phyloP scores from a whole-genome alignment of 1,140 invertebrate genomes.

The Nymphalis io region DNA sequence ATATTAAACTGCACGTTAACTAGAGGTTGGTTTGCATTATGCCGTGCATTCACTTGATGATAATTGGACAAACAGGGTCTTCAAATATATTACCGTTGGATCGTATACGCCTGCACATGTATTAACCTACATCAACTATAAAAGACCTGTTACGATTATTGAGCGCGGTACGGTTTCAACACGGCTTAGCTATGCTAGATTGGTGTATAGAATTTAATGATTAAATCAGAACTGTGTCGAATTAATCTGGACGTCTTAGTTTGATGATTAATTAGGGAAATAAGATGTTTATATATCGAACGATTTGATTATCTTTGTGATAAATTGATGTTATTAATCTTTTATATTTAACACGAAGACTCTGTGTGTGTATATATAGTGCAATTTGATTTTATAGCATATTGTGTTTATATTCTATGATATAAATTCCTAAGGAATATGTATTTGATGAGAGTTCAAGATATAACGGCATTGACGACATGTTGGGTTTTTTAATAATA shows the following conservation, averaged over 20 bases:
- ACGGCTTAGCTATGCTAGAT: slow-evolving; percentile 13
- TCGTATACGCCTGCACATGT: slow-evolving; percentile 15
- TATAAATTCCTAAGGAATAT: no score
- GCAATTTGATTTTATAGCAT: no score
- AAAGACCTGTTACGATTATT: slow-evolving; percentile 20
- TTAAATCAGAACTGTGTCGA: slow-evolving; percentile 13
- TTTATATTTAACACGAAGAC: not conserved
- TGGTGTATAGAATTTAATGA: slow-evolving; percentile 8
- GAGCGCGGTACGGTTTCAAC: slow-evolving; percentile 14
- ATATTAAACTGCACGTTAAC: not conserved
- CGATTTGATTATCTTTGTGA: not conserved
- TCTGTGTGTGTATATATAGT: no score
- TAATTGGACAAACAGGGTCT: not conserved
- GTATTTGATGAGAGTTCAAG: no score
- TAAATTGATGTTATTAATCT: not conserved
- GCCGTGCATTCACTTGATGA: not conserved
- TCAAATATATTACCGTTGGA: slow-evolving; percentile 17
- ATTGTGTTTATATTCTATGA: no score
- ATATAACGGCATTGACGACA: no score
- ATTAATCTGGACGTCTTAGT: slow-evolving; percentile 3
- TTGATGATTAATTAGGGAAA: not conserved
- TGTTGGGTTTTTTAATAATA: no score
- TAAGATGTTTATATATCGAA: not conserved
- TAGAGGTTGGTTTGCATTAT: not conserved
- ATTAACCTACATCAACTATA: slow-evolving; percentile 23